Evolutionary conservation across 2,113 vertebrate species (phyloP), one percentile per base, ranked within the genome.

Genomic region (Xiphophorus maculatus): DNA sequence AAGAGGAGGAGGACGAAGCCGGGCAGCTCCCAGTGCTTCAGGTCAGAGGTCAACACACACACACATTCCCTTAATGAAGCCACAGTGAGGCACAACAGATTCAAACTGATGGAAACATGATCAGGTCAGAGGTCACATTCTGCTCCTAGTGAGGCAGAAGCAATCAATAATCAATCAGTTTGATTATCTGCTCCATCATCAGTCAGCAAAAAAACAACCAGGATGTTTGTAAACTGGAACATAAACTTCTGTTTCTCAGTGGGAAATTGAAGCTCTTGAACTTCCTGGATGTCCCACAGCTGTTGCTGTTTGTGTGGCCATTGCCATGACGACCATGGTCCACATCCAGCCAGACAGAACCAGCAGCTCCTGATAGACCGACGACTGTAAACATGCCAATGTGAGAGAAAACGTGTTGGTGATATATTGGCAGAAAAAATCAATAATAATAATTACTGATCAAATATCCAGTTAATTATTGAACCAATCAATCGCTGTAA

Each of bases 41-140:
- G 77, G 75, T 74, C 71, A 69, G 15, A 81, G 82, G 79, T 51
- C 74, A 76, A 30, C 17, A 54, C 19, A 22, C 13, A 64, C 44
- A 14, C 40, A 14, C 42, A 4, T 14, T 42, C 40, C 14, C 42
- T 44, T 54, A 25, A 25, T 54, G 8, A 19, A 17, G 51, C 15
- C 51, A 54, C 51, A 54, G 25, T 54, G 22, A 25, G 3, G 15
- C 51, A 25, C 4, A 5, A 3, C 7, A 1, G 44, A 48, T 48
- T 17, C 14, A 48, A 54, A 54, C 51, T 25, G 22, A 9, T n/a
- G 51, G 51, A 54, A 54, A 54, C 51, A n/a, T 25, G 51, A 25
- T 25, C 0, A 54, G 51, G 15, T 54, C 19, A 54, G 51, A 54
- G 51, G 17, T 54, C 51, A 8, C 22, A 22, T 25, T 54, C 51